A percentile compares a stretch with the other conserved stretches of the same genome.
Evolutionary conservation across 2,888 invertebrate species (phyloP).

Genomic region (Agrochola litura): DNA sequence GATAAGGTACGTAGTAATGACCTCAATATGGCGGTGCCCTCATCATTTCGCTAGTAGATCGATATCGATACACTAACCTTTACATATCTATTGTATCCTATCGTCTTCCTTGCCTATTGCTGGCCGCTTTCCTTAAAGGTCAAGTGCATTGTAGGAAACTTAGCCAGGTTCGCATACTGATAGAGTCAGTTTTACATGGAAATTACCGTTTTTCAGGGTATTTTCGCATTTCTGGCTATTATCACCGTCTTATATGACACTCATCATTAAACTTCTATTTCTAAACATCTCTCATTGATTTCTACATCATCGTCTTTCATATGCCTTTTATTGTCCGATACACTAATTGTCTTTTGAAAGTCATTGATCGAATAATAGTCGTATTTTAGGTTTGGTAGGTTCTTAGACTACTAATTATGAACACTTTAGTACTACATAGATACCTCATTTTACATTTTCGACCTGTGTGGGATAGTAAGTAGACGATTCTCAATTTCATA

Average conservation of each 20-base stretch:
- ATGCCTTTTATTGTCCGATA: not conserved
- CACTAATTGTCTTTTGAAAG: not conserved
- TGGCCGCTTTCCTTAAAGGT: conserved; percentile 35
- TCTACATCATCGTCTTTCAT: not conserved
- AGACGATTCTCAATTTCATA: not conserved
- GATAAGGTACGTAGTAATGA: conserved; percentile 74
- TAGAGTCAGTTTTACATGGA: not conserved
- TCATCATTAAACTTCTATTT: not conserved
- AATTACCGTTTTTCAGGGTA: not conserved
- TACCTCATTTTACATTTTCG: conserved; percentile 15
- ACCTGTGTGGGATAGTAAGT: conserved; percentile 27
- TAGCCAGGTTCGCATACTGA: conserved; percentile 3
- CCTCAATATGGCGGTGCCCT: conserved; percentile 74
- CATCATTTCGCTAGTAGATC: conserved; percentile 77
- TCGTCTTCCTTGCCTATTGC: conserved; percentile 31
- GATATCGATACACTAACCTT: conserved; percentile 74
- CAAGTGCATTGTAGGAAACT: conserved; percentile 5
- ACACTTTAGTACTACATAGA: not conserved
- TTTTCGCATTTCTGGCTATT: not conserved
- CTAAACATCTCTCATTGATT: not conserved
- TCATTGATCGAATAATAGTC: not conserved
- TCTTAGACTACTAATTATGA: not conserved
- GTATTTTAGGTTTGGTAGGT: not conserved
- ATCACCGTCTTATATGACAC: not conserved
- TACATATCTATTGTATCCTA: conserved; percentile 65